Conservation (phyloP, 2,888 invertebrate genomes). For the Teleogryllus oceanicus region DNA sequence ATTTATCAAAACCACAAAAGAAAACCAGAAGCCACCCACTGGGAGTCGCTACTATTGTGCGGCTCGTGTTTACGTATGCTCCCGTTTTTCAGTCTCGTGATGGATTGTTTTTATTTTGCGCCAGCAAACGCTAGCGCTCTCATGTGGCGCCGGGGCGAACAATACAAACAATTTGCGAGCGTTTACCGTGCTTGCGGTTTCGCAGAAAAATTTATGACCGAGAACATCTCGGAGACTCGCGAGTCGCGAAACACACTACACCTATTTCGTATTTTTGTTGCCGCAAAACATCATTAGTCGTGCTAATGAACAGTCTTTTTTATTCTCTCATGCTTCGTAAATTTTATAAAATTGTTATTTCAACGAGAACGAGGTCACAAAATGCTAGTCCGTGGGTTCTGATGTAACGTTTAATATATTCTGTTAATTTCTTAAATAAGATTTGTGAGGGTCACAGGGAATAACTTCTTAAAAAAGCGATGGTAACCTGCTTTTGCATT, state of each 20-base stretch:
- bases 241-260: neutral
- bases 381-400: no score
- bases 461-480: no score
- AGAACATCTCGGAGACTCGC: neutral
- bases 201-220: neutral
- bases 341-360: neutral
- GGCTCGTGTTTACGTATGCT: neutral
- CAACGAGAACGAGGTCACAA: no score
- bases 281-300: neutral
- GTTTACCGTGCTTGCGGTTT: constrained; percentile 5
- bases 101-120: constrained; percentile 18
- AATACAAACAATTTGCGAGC: constrained; percentile 18
- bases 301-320: neutral
- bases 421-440: no score
- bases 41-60: neutral
- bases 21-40: neutral
- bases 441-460: no score
- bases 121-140: neutral
- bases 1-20: neutral
- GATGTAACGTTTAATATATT: no score
- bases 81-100: neutral
- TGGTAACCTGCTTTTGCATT: no score
- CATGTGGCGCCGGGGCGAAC: neutral
- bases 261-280: neutral
- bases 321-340: neutral